Percentiles rank a stretch among this genome's conserved stretches.
Conservation (phyloP, 1,140 invertebrate genomes). For the Drosophila erecta region DNA sequence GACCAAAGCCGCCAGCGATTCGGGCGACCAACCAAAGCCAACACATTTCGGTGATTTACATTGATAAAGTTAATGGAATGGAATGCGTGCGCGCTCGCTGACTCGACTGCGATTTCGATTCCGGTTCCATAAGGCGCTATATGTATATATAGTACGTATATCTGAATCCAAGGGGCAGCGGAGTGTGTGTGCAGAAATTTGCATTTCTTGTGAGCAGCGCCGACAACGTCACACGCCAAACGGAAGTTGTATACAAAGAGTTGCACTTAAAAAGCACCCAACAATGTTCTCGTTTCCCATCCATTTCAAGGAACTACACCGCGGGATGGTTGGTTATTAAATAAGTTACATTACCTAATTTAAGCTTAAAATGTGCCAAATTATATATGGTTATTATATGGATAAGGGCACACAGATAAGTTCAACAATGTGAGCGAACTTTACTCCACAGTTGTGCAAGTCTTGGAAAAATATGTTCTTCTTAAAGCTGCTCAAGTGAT, state of each 20-base stretch:
- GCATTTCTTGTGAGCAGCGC: conserved; percentile 62
- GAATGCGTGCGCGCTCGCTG: conserved; percentile 74
- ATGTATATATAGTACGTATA: conserved; percentile 4
- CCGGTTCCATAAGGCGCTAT: conserved; percentile 21
- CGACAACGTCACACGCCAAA: conserved; percentile 72
- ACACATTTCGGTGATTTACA: conserved; percentile 80
- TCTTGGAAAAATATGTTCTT: too few relatives aligned
- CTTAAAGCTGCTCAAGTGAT: too few relatives aligned
- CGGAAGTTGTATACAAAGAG: conserved; percentile 83
- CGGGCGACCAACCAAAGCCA: conserved; percentile 48
- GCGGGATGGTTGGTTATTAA: background rate
- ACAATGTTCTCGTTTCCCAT: conserved; percentile 59
- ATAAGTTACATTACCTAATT: too few relatives aligned
- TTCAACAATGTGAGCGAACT: too few relatives aligned
- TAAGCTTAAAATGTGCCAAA: too few relatives aligned
- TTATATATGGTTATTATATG: too few relatives aligned
- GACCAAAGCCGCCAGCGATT: conserved; percentile 31
- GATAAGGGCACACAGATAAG: too few relatives aligned
- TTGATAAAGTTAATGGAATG: conserved; percentile 82
- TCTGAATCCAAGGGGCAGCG: conserved; percentile 7
- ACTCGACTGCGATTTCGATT: conserved; percentile 59
- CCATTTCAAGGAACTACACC: conserved; percentile 46
- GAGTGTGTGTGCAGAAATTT: conserved; percentile 66
- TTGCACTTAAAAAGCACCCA: conserved; percentile 76
- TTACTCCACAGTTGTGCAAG: too few relatives aligned